A percentile compares a stretch with the other conserved stretches of the same genome.
Conservation (phyloP, 2,113 vertebrate species). For the Lagenorhynchus albirostris region DNA sequence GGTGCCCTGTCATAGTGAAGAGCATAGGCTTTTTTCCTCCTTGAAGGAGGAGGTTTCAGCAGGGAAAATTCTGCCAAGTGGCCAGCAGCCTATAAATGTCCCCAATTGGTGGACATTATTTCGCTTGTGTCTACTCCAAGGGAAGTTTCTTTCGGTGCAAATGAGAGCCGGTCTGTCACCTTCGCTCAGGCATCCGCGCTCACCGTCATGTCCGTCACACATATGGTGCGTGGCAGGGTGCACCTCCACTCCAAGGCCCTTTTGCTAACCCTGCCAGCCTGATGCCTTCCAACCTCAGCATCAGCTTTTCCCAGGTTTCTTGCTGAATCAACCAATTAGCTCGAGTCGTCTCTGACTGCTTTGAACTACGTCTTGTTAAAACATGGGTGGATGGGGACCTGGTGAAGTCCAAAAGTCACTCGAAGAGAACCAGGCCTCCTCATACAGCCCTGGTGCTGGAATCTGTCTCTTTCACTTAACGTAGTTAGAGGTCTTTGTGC, state of each 20-base stretch:
- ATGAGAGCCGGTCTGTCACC: slow-evolving; percentile 60
- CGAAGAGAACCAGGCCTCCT: background rate
- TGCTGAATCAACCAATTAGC: slow-evolving; percentile 76
- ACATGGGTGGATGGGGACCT: slow-evolving; percentile 55
- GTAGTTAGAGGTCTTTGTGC: background rate
- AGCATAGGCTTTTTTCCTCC: background rate
- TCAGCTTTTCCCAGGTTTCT: slow-evolving; percentile 72
- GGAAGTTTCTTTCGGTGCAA: slow-evolving; percentile 34
- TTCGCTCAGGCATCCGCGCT: slow-evolving; percentile 2
- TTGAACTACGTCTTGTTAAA: slow-evolving; percentile 75
- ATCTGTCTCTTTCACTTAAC: background rate
- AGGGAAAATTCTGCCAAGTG: background rate
- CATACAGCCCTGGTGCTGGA: accelerated
- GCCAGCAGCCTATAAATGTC: background rate
- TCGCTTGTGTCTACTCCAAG: background rate
- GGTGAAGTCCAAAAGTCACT: slow-evolving; percentile 44
- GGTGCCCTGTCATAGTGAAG: background rate
- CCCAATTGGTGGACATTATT: background rate
- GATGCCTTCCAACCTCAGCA: slow-evolving; percentile 58
- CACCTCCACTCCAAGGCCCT: slow-evolving; percentile 34
- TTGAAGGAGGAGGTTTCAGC: too few species aligned
- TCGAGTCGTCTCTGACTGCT: slow-evolving; percentile 58
- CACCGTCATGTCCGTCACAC: slow-evolving; percentile 52
- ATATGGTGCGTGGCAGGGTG: slow-evolving; percentile 73
- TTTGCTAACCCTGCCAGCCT: slow-evolving; percentile 66